phyloP scores from a whole-genome alignment of 2,797 vertebrate genomes.

The Sus cebifrons region DNA sequence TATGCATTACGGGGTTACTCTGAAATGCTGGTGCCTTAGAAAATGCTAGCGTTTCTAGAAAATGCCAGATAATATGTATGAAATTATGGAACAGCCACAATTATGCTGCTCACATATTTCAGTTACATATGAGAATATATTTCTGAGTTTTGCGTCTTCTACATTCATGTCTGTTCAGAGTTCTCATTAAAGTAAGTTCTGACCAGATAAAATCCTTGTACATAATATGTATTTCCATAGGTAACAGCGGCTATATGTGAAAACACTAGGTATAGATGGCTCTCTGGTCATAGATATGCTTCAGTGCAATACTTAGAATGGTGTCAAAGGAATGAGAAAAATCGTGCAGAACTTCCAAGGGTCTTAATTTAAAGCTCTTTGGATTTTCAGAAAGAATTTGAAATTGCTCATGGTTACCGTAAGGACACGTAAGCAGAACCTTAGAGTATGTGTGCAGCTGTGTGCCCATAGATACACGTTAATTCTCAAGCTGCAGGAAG shows the following conservation, averaged over 20 bases:
- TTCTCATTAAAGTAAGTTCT: conserved; percentile 2
- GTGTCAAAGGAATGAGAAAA: conserved; percentile 33
- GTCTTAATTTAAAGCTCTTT: conserved; percentile 36
- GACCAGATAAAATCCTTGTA: not conserved
- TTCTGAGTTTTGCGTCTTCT: conserved; percentile 45
- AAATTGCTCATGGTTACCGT: not conserved
- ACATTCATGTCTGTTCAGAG: not conserved
- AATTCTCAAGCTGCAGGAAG: not conserved
- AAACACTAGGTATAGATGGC: not conserved
- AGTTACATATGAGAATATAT: not conserved
- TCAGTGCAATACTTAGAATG: not conserved
- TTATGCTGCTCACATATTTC: not conserved
- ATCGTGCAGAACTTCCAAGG: not conserved
- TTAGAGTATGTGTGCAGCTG: too few relatives aligned
- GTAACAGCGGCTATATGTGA: not conserved
- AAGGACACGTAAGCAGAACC: not conserved
- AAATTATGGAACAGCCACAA: not conserved
- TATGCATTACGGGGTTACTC: not conserved
- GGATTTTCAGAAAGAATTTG: conserved; percentile 6
- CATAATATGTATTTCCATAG: not conserved
- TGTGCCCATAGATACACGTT: not conserved
- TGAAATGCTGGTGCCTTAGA: not conserved
- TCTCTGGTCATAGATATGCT: not conserved
- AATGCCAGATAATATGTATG: not conserved
- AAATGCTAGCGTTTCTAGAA: conserved; percentile 36